Percentiles rank a stretch among this genome's conserved stretches.
phyloP scores from a whole-genome alignment of 2,797 vertebrate genomes.

The Discoglossus pictus region DNA sequence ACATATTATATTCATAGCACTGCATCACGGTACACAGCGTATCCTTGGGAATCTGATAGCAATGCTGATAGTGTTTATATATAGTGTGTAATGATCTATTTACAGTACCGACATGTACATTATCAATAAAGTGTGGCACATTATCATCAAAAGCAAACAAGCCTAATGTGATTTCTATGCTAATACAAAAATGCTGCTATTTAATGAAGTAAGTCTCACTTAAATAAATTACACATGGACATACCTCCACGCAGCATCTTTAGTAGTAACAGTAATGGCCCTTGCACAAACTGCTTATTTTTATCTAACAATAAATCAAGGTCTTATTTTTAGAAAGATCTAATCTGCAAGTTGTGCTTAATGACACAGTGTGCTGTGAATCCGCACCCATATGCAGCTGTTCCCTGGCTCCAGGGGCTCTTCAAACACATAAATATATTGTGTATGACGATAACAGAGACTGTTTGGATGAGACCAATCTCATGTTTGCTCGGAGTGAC shows the following conservation, averaged over 20 bases:
- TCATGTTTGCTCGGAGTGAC: neutral
- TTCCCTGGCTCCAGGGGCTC: no score
- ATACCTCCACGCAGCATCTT: neutral
- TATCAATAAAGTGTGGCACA: neutral
- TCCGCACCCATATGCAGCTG: no score
- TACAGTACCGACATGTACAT: neutral
- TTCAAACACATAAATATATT: neutral
- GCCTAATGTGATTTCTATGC: neutral
- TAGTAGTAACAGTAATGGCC: neutral
- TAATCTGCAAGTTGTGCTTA: no score
- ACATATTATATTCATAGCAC: no score
- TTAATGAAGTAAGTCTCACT: neutral
- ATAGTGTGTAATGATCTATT: neutral
- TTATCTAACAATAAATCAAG: neutral
- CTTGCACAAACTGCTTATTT: neutral
- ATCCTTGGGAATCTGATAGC: neutral
- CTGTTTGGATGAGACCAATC: neutral
- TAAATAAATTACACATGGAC: neutral
- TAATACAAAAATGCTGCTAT: neutral
- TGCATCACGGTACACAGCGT: conserved; percentile 1
- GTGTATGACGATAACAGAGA: neutral
- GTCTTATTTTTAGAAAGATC: neutral
- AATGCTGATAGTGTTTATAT: neutral
- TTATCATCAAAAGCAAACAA: neutral
- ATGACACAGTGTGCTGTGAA: no score